These are phyloP conservation scores for Oscheius sp. DNA, from an alignment of 2,888 invertebrate genomes.

Conservation along the genomic window DNA sequence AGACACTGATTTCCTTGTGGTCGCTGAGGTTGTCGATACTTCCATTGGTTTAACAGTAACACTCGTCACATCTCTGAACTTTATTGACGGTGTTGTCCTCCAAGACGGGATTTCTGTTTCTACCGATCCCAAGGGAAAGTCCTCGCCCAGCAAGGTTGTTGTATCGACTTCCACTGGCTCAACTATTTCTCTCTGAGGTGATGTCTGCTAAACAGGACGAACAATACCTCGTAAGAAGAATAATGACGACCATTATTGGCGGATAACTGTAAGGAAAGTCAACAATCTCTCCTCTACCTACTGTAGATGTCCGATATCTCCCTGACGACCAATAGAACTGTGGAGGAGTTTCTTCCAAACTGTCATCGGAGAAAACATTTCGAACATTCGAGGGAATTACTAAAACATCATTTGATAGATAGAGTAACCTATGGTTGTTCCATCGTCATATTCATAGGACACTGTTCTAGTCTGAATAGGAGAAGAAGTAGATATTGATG, in stretches of 20 bases:
- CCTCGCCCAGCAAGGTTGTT: slow-evolving; percentile 43
- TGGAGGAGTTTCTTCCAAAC: slow-evolving; percentile 49
- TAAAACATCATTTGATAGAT: background rate
- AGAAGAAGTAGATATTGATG: background rate
- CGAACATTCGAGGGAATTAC: background rate
- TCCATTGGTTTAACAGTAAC: background rate
- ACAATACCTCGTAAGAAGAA: slow-evolving; percentile 6
- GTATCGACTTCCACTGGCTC: slow-evolving; percentile 47
- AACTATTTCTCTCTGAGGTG: slow-evolving; percentile 30
- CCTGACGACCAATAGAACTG: slow-evolving; percentile 47
- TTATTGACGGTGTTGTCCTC: background rate
- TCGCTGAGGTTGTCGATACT: no score
- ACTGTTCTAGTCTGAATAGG: background rate
- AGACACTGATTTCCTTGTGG: background rate
- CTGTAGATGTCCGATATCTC: slow-evolving; percentile 23
- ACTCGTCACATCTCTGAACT: background rate
- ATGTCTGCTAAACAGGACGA: background rate
- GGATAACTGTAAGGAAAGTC: background rate
- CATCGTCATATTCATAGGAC: background rate
- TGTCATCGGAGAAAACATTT: slow-evolving; percentile 47
- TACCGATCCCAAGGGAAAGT: background rate
- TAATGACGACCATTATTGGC: background rate
- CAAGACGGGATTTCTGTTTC: background rate
- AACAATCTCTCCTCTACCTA: background rate
- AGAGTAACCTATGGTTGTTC: background rate